These are phyloP conservation scores for Platichthys stellatus DNA, from an alignment of 2,113 vertebrate genomes.

Conservation along the genomic window DNA sequence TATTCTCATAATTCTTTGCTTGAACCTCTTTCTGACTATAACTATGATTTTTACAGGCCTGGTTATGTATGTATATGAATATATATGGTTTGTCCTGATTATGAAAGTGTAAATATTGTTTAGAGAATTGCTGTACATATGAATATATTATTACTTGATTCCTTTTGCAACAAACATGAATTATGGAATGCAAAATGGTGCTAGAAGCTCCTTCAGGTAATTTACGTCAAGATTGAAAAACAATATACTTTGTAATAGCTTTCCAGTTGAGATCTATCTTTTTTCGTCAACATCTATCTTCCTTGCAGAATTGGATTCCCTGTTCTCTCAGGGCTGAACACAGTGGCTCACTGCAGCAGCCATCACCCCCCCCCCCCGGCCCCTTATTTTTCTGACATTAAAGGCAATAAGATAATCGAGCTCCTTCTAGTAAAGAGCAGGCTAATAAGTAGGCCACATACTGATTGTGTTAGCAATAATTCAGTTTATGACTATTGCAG, in stretches of 20 bases:
- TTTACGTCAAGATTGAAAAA: conserved; percentile 64
- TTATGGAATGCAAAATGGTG: conserved; percentile 56
- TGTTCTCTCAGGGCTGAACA: conserved; percentile 27
- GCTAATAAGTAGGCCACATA: conserved; percentile 34
- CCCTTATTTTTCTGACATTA: conserved; percentile 57
- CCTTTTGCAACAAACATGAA: conserved; percentile 38
- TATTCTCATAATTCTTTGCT: background rate
- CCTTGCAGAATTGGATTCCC: conserved; percentile 53
- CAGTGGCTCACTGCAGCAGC: conserved; percentile 37
- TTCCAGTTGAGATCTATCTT: conserved; percentile 61
- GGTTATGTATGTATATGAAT: conserved; percentile 12
- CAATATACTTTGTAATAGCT: conserved; percentile 64
- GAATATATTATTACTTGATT: conserved; percentile 46
- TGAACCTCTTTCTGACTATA: background rate
- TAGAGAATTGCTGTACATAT: conserved; percentile 9
- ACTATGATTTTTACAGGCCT: background rate
- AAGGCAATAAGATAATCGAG: conserved; percentile 53
- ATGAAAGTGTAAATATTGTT: conserved; percentile 13
- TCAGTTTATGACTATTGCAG: conserved; percentile 21
- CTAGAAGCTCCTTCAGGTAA: conserved; percentile 52
- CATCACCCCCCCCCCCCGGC: conserved; percentile 22
- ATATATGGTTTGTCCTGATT: conserved; percentile 36
- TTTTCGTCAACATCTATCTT: conserved; percentile 51
- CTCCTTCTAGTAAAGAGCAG: conserved; percentile 31
- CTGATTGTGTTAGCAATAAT: conserved; percentile 41